Evolutionary conservation across 2,888 invertebrate genomes (phyloP).

Genomic region (Cataglyphis albicans): DNA sequence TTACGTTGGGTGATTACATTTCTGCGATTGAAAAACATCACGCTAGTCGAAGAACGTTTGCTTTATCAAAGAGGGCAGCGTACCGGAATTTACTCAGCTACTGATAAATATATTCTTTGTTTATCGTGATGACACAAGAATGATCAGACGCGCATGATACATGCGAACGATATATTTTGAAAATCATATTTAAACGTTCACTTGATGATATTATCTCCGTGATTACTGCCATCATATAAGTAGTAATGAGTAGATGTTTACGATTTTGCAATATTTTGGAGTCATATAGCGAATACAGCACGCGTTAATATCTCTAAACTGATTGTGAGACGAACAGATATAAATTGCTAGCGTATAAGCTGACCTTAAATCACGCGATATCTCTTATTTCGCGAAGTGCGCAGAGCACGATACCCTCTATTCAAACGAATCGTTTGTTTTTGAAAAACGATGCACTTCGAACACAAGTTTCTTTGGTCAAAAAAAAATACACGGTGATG

Average conservation of each 20-base stretch:
- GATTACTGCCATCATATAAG: neutral
- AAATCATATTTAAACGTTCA: slow-evolving; percentile 21
- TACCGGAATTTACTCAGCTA: slow-evolving; percentile 5
- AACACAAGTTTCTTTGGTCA: neutral
- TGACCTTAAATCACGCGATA: slow-evolving; percentile 25
- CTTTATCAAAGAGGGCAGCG: slow-evolving; percentile 16
- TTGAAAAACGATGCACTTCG: neutral
- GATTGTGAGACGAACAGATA: neutral
- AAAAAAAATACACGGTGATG: neutral
- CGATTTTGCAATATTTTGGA: slow-evolving; percentile 13
- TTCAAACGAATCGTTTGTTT: slow-evolving; percentile 2
- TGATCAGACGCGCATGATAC: too few relatives aligned
- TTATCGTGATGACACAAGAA: slow-evolving; percentile 33
- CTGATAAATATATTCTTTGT: slow-evolving; percentile 25
- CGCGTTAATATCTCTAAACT: slow-evolving; percentile 14
- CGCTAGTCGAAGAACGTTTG: neutral
- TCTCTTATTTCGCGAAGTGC: slow-evolving; percentile 24
- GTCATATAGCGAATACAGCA: neutral
- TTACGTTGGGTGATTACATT: neutral
- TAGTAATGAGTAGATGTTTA: slow-evolving; percentile 1
- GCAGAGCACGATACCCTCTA: slow-evolving; percentile 11
- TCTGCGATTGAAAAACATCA: neutral
- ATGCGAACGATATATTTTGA: neutral
- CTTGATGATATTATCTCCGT: neutral
- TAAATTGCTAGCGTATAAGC: neutral